phyloP scores from a whole-genome alignment of 2,113 vertebrate genomes.

The Phyllostomus hastatus region DNA sequence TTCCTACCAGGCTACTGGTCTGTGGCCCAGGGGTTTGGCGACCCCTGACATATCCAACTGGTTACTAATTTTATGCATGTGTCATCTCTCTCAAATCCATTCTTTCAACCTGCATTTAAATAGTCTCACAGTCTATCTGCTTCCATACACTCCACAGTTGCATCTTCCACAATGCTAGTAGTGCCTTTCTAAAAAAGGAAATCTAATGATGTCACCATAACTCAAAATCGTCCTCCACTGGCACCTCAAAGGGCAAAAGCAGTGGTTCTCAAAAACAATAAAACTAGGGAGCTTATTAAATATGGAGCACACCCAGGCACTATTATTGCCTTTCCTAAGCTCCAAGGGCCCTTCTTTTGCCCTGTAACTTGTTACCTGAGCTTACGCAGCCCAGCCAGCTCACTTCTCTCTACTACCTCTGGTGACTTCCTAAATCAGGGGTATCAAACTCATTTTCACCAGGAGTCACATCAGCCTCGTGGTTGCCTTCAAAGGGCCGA shows the following conservation, averaged over 20 bases:
- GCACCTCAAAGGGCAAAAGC: not conserved
- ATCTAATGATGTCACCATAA: not conserved
- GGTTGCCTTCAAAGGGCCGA: too few species aligned
- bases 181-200: not conserved
- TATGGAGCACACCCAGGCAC: not conserved
- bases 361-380: too few species aligned
- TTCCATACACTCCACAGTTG: not conserved
- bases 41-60: not conserved
- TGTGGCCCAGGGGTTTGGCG: too few species aligned
- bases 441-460: too few species aligned
- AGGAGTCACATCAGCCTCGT: too few species aligned
- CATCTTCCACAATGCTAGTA: not conserved
- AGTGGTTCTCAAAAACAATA: not conserved
- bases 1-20: too few species aligned
- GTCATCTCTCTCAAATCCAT: not conserved
- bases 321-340: too few species aligned
- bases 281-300: not conserved
- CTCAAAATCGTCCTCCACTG: not conserved
- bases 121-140: not conserved
- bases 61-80: not conserved
- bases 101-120: constrained; percentile 21
- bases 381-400: not conserved
- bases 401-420: not conserved
- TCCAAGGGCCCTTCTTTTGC: too few species aligned
- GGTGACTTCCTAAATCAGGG: not conserved